These are phyloP conservation scores for Nymphalis c-album DNA, from an alignment of 2,888 invertebrate species.

Conservation along the genomic window DNA sequence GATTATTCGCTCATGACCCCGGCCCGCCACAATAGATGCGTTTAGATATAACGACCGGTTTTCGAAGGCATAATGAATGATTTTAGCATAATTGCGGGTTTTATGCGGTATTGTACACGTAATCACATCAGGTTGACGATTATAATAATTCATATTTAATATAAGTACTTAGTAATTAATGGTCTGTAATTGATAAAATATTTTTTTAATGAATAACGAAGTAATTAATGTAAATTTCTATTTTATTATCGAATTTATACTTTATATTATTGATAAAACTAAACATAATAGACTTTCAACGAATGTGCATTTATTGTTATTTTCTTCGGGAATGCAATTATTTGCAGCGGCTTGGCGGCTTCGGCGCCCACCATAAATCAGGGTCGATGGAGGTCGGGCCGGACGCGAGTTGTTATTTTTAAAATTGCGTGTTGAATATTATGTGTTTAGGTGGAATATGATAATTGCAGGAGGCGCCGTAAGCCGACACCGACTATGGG, in stretches of 20 bases:
- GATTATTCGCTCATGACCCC: slow-evolving; percentile 44
- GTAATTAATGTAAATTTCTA: neutral
- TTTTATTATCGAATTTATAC: neutral
- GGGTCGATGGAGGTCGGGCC: slow-evolving; percentile 71
- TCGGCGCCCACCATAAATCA: slow-evolving; percentile 72
- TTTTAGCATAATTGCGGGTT: slow-evolving; percentile 18
- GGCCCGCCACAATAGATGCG: slow-evolving; percentile 29
- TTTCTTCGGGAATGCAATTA: slow-evolving; percentile 52
- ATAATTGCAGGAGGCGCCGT: slow-evolving; percentile 80
- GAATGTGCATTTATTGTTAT: slow-evolving; percentile 7
- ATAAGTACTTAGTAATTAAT: neutral
- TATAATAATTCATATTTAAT: neutral
- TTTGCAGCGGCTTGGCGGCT: slow-evolving; percentile 49
- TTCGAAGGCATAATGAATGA: slow-evolving; percentile 3
- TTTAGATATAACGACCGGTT: slow-evolving; percentile 25
- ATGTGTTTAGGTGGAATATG: slow-evolving; percentile 81
- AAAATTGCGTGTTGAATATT: slow-evolving; percentile 81
- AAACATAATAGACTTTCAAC: neutral
- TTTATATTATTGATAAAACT: no score
- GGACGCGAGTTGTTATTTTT: slow-evolving; percentile 79
- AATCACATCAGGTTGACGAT: slow-evolving; percentile 9
- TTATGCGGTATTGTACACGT: slow-evolving; percentile 2
- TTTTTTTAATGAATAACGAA: neutral
- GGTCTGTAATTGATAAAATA: neutral
- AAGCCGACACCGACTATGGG: slow-evolving; percentile 77